Conservation (phyloP, 1,140 invertebrate genomes). For the Zophobas atratus region DNA sequence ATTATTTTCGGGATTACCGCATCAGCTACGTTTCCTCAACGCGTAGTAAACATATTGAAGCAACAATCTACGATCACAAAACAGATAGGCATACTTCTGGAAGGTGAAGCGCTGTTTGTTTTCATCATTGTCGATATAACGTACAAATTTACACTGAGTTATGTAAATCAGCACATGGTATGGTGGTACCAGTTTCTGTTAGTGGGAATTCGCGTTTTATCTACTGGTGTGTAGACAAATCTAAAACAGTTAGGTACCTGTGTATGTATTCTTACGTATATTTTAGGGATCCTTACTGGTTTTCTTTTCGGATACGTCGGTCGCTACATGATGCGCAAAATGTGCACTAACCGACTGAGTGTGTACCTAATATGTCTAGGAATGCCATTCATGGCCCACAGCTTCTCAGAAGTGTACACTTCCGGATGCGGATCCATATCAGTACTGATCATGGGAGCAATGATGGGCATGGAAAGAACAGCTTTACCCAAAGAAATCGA, state of each 20-base stretch:
- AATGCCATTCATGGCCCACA: not conserved
- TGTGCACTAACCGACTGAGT: not conserved
- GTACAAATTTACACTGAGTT: not conserved
- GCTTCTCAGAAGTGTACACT: not conserved
- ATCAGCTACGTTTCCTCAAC: no score
- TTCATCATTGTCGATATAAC: not conserved
- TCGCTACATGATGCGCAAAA: not conserved
- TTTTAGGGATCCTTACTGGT: slow-evolving; percentile 7
- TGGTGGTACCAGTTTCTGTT: not conserved
- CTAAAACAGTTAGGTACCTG: no score
- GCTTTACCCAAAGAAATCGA: not conserved
- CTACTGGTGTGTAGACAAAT: no score
- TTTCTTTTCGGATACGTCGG: not conserved
- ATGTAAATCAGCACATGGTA: not conserved
- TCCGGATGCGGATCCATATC: slow-evolving; percentile 1
- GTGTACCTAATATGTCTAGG: not conserved
- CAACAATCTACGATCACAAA: not conserved
- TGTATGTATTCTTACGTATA: no score
- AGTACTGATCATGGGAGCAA: not conserved
- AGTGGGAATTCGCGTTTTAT: not conserved
- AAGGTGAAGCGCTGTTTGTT: not conserved
- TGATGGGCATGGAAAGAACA: slow-evolving; percentile 20
- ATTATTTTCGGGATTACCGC: no score
- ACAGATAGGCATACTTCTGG: not conserved
- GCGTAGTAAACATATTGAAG: not conserved